Conservation (phyloP, 2,797 vertebrate species). For the Bufotes viridis region DNA sequence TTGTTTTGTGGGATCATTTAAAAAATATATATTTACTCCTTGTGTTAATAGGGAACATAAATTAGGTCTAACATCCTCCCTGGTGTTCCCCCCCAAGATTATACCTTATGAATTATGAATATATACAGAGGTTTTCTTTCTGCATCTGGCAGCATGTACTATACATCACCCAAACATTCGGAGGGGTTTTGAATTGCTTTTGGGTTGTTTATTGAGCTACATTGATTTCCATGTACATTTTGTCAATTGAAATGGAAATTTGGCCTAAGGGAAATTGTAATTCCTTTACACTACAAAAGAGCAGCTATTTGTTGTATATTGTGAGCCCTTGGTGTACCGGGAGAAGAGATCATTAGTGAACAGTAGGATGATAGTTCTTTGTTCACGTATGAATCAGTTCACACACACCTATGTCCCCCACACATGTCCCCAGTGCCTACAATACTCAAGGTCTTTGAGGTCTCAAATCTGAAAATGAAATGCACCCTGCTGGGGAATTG, state of each 20-base stretch:
- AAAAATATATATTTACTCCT: not conserved
- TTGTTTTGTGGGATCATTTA: not conserved
- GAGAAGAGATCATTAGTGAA: constrained; percentile 67
- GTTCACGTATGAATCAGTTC: constrained; percentile 50
- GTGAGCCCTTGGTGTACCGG: constrained; percentile 63
- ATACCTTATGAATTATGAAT: not conserved
- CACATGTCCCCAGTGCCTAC: constrained; percentile 51
- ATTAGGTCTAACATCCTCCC: not conserved
- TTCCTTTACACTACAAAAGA: constrained; percentile 68
- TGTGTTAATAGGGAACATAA: not conserved
- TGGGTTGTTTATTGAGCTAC: constrained; percentile 65
- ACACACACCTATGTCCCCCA: constrained; percentile 41
- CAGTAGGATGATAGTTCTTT: constrained; percentile 65
- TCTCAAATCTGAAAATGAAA: constrained; percentile 63
- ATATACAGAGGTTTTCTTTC: not conserved
- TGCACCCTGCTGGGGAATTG: constrained; percentile 39
- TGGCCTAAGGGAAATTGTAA: constrained; percentile 69
- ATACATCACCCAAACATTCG: not conserved
- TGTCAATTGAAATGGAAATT: constrained; percentile 70
- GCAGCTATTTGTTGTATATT: constrained; percentile 68
- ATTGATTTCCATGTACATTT: constrained; percentile 68
- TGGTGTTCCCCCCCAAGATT: not conserved
- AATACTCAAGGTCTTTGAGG: constrained; percentile 23
- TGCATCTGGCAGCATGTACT: not conserved
- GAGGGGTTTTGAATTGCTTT: constrained; percentile 4